A percentile compares a stretch with the other conserved stretches of the same genome.
Evolutionary conservation across 2,113 vertebrate species (phyloP).

Genomic region (Anarhynchus alexandrinus): DNA sequence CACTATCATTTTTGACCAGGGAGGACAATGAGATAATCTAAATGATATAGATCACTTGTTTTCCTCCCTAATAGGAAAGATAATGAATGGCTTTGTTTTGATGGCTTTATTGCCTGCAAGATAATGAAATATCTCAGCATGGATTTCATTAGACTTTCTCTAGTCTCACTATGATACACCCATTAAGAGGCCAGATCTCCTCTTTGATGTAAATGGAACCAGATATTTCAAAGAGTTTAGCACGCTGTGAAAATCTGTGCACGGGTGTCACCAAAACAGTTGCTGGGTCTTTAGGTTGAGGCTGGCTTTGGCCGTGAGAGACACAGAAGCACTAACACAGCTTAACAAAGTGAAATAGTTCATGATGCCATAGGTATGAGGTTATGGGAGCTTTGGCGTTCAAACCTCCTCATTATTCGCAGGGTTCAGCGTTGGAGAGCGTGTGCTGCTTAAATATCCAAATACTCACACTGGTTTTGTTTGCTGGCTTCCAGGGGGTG

Average conservation of each 20-base stretch:
- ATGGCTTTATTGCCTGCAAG: slow-evolving; percentile 45
- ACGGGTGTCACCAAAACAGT: neutral
- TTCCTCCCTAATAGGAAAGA: slow-evolving; percentile 45
- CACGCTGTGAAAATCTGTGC: neutral
- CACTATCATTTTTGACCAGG: slow-evolving; percentile 25
- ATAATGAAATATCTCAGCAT: slow-evolving; percentile 60
- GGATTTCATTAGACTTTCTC: slow-evolving; percentile 53
- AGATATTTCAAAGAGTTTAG: neutral
- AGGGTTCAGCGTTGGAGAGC: neutral
- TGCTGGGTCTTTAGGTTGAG: neutral
- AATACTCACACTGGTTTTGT: neutral
- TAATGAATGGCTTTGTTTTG: slow-evolving; percentile 51
- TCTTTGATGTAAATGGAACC: neutral
- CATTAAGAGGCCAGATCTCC: slow-evolving; percentile 16
- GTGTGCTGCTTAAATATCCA: neutral
- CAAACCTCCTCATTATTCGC: neutral
- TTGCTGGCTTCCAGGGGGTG: neutral
- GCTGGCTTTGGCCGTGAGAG: neutral
- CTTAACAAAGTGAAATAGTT: neutral
- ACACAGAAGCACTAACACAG: neutral
- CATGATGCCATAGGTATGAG: neutral
- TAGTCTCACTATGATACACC: neutral
- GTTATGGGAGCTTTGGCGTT: neutral
- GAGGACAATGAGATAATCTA: slow-evolving; percentile 39
- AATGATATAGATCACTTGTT: slow-evolving; percentile 37